phyloP scores from a whole-genome alignment of 2,888 invertebrate species.

The Nemapogon koenigi region DNA sequence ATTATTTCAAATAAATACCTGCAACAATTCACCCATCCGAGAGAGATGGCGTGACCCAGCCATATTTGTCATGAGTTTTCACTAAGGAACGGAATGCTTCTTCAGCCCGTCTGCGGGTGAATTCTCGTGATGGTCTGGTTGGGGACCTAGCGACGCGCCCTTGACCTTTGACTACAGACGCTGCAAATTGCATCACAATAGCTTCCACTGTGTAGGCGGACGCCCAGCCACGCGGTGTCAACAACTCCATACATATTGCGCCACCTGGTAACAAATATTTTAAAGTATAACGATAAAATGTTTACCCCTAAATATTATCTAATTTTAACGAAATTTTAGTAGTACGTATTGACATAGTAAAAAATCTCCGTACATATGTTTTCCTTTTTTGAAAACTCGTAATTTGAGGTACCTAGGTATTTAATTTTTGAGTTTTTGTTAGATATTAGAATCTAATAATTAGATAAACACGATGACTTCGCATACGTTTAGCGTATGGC shows the following conservation, averaged over 20 bases:
- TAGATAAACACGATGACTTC: too few species aligned
- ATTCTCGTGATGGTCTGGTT: conserved; percentile 78
- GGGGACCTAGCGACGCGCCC: conserved; percentile 81
- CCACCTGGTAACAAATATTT: too few species aligned
- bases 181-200: conserved; percentile 88
- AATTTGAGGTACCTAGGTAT: too few species aligned
- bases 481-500: too few species aligned
- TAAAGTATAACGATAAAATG: too few species aligned
- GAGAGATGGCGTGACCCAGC: conserved; percentile 88
- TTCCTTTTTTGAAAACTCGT: too few species aligned
- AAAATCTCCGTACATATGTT: too few species aligned
- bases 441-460: too few species aligned
- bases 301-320: too few species aligned
- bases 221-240: conserved; percentile 88
- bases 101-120: conserved; percentile 81
- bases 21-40: conserved; percentile 74
- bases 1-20: conserved; percentile 19
- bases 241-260: conserved; percentile 87
- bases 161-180: conserved; percentile 87
- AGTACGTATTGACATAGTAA: too few species aligned
- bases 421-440: too few species aligned
- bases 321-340: too few species aligned
- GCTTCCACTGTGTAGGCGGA: conserved; percentile 88
- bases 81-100: conserved; percentile 87
- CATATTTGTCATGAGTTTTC: conserved; percentile 90